These are phyloP conservation scores for Catharus fuscescens DNA, from an alignment of 2,113 vertebrate species.

Conservation along the genomic window DNA sequence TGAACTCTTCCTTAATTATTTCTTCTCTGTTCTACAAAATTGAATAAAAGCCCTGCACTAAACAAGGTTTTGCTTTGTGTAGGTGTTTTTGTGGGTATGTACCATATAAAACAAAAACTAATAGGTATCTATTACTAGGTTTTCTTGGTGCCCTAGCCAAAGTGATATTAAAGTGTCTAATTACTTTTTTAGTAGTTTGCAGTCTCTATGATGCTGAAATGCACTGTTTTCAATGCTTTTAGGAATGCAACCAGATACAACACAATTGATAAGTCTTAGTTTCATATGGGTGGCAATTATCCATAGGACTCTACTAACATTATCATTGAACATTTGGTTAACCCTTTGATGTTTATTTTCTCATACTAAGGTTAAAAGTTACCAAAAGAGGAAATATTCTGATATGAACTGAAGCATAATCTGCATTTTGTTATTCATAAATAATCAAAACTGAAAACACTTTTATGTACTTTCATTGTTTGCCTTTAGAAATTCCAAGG, in stretches of 20 bases:
- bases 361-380: background rate
- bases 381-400: background rate
- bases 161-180: slow-evolving; percentile 34
- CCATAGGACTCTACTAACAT: background rate
- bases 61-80: background rate
- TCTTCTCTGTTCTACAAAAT: background rate
- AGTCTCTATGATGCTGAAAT: background rate
- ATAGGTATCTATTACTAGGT: background rate
- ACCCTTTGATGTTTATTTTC: background rate
- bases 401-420: background rate
- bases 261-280: background rate
- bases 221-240: background rate
- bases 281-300: background rate
- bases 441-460: background rate
- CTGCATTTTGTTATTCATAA: background rate
- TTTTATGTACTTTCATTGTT: background rate
- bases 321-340: background rate
- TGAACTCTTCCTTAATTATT: background rate
- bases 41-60: background rate
- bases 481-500: background rate
- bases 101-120: background rate
- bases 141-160: background rate
- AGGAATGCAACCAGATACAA: background rate
- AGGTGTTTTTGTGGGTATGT: background rate
- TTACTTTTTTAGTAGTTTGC: slow-evolving; percentile 34